These are phyloP conservation scores for Oligia strigilis DNA, from an alignment of 2,888 invertebrate species.

Conservation along the genomic window DNA sequence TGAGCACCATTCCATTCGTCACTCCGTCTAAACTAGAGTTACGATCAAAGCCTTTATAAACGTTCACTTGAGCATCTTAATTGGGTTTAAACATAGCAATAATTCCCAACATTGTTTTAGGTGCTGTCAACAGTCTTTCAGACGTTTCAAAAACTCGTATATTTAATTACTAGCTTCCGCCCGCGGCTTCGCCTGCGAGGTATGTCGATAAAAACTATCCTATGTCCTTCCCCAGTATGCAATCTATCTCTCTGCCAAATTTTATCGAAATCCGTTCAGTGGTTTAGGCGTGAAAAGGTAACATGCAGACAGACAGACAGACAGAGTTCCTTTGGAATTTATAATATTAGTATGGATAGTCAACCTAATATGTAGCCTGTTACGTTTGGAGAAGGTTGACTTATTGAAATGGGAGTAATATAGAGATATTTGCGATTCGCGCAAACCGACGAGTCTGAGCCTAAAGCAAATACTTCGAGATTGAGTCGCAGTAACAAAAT, in stretches of 20 bases:
- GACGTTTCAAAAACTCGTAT: neutral
- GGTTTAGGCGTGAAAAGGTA: too few species aligned
- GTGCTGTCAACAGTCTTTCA: slow-evolving; percentile 11
- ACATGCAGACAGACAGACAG: too few species aligned
- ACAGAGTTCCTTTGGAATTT: too few species aligned
- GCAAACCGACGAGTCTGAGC: slow-evolving; percentile 40
- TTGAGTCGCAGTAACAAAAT: slow-evolving; percentile 51
- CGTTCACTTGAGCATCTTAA: slow-evolving; percentile 33
- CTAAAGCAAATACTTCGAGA: slow-evolving; percentile 54
- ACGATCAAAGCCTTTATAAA: slow-evolving; percentile 39
- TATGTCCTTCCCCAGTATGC: too few species aligned
- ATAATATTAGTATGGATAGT: neutral
- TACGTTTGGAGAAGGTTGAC: slow-evolving; percentile 11
- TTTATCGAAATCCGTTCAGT: too few species aligned
- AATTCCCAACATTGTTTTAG: slow-evolving; percentile 21
- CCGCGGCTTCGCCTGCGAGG: too few species aligned
- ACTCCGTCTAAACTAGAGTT: slow-evolving; percentile 23
- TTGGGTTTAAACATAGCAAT: slow-evolving; percentile 38
- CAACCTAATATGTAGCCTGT: neutral
- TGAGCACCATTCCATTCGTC: slow-evolving; percentile 23
- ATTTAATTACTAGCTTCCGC: slow-evolving; percentile 5
- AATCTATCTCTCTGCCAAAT: too few species aligned
- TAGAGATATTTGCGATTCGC: slow-evolving; percentile 30
- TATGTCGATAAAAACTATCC: too few species aligned
- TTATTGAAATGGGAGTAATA: slow-evolving; percentile 44